These are phyloP conservation scores for Athalia rosae DNA, from an alignment of 2,888 invertebrate genomes.

Conservation along the genomic window DNA sequence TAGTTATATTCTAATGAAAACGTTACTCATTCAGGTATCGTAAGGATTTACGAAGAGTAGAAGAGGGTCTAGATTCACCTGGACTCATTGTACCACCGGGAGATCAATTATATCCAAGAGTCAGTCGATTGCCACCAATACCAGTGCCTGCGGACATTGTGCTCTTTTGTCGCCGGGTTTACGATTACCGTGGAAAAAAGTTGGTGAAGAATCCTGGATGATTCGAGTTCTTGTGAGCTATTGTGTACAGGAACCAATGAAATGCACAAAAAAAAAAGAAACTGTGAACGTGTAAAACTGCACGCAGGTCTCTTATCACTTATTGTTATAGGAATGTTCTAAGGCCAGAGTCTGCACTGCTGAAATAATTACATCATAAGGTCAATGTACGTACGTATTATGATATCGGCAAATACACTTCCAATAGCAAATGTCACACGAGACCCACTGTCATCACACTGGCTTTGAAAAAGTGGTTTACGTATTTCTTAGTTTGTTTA, in stretches of 20 bases:
- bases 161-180: conserved; percentile 95
- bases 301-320: conserved; percentile 61
- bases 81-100: conserved; percentile 86
- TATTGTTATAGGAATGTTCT: conserved; percentile 40
- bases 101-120: conserved; percentile 77
- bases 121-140: conserved; percentile 79
- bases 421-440: conserved; percentile 14
- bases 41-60: conserved; percentile 85
- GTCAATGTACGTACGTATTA: conserved; percentile 21
- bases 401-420: conserved; percentile 33
- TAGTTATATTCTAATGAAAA: neutral
- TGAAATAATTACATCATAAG: conserved; percentile 43
- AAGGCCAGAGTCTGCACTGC: conserved; percentile 35
- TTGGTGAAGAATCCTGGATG: conserved; percentile 73
- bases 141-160: conserved; percentile 87
- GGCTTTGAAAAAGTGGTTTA: conserved; percentile 20
- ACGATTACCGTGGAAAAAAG: conserved; percentile 92
- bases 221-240: conserved; percentile 67
- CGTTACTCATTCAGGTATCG: conserved; percentile 81
- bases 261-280: conserved; percentile 56
- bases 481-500: neutral
- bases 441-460: conserved; percentile 22
- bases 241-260: conserved; percentile 64
- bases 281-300: conserved; percentile 61
- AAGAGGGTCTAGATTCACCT: conserved; percentile 83